Conservation (phyloP, 2,113 vertebrate species). For the Hyla sarda region DNA sequence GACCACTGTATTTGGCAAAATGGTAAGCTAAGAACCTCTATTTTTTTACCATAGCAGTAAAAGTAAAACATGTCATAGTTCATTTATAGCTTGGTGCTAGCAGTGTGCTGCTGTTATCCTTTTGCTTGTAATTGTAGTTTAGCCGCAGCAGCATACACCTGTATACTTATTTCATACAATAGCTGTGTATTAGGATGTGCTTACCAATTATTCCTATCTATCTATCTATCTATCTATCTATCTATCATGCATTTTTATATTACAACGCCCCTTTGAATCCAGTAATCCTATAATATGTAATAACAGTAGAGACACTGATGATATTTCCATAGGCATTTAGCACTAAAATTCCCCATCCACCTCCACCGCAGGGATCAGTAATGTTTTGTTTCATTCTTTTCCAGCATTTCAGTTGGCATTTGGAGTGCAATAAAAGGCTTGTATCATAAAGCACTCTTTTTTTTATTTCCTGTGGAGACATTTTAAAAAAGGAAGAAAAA, state of each 20-base stretch:
- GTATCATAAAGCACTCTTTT: slow-evolving; percentile 1
- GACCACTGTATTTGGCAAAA: too few species aligned
- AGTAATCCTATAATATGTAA: neutral
- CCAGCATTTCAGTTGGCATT: neutral
- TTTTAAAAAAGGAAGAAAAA: too few species aligned
- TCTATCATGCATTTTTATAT: neutral
- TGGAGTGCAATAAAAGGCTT: neutral
- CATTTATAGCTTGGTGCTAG: too few species aligned
- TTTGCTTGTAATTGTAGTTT: too few species aligned
- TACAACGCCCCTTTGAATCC: neutral
- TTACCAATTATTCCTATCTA: too few species aligned
- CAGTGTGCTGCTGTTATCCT: too few species aligned
- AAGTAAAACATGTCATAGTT: too few species aligned
- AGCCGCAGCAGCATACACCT: too few species aligned
- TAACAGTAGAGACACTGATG: neutral
- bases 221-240: neutral
- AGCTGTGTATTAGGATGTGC: too few species aligned
- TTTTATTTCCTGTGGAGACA: neutral
- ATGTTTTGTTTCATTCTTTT: slow-evolving; percentile 24
- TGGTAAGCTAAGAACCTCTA: too few species aligned
- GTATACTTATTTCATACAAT: too few species aligned
- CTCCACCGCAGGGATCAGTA: neutral
- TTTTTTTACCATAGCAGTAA: too few species aligned
- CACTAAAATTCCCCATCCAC: neutral
- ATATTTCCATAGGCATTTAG: neutral